A percentile compares a stretch with the other conserved stretches of the same genome.
These are phyloP conservation scores for Apotomis betuletana DNA, from an alignment of 2,888 invertebrate species.

Conservation along the genomic window DNA sequence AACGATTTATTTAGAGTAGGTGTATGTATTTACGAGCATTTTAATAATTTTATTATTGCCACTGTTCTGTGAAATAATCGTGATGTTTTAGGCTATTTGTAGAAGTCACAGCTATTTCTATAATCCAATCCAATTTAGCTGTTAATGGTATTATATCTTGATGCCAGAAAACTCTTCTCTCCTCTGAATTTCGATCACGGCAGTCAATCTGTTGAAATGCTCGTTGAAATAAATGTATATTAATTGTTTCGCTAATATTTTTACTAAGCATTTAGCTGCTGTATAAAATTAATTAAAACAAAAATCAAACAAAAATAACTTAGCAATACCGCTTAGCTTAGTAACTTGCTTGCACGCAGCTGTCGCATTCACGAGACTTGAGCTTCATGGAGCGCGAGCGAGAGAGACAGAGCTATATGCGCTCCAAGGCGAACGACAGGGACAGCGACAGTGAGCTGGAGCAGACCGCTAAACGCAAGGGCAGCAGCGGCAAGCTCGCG, in stretches of 20 bases:
- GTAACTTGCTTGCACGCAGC: conserved; percentile 77
- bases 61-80: too few species aligned
- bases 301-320: conserved; percentile 41
- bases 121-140: too few species aligned
- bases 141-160: too few species aligned
- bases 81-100: too few species aligned
- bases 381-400: conserved; percentile 80
- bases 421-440: conserved; percentile 80
- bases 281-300: conserved; percentile 15
- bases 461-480: conserved; percentile 78
- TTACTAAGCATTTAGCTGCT: neutral
- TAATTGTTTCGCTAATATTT: conserved; percentile 47
- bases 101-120: too few species aligned
- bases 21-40: too few species aligned
- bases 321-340: conserved; percentile 42
- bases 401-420: conserved; percentile 81
- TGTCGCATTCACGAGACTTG: conserved; percentile 77
- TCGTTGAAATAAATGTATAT: neutral
- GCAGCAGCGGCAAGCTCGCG: conserved; percentile 88
- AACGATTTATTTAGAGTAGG: too few species aligned
- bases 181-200: too few species aligned
- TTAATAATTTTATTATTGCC: too few species aligned
- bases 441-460: conserved; percentile 96
- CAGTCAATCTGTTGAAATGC: too few species aligned
- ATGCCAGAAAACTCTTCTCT: too few species aligned